Evolutionary conservation across 2,888 invertebrate species (phyloP), one percentile per base, ranked within the genome.

Genomic region (Lycia hirtaria): DNA sequence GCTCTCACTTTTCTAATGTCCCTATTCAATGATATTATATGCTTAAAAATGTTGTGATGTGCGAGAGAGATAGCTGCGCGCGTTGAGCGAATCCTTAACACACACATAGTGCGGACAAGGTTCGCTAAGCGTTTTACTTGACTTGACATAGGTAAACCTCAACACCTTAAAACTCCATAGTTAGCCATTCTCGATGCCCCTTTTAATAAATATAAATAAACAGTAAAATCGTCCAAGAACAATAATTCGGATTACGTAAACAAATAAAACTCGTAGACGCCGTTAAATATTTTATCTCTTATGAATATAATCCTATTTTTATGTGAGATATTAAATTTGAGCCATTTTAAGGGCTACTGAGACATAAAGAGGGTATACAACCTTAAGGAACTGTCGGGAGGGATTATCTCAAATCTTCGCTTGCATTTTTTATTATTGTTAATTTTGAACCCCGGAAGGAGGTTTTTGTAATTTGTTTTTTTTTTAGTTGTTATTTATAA

Each of bases 241-340:
- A 86, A 87, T 87, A 87, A 85, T 80, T 77, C 75, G 78, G 82
- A 86, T 85, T 87, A 87, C 81, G 80, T 83, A 87, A 87, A 83
- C 87, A 85, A 85, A 88, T 87, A 87, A 87, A 88, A 85, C 76
- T 77, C 78, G 74, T 73, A 79, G 75, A 76, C 71, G 78, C 81
- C 77, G 78, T 88, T 87, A 88, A 88, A 85, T 88, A 88, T 88
- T 88, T 87, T 88, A 89, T 88, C 84, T 86, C 82, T 88, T 89
- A 89, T 88, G 88, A 88, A 89, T 87, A 88, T 88, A 88, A 88
- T 87, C 87, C 83, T 52, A 72, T 77, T 84, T 87, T 88, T 88
- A 87, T 80, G 73, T 71, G 72, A 65, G 75, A 72, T 81, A 78
- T 84, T 84, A 85, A 85, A 83, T 80, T 87, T 82, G 78, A 80